These are phyloP conservation scores for Drosophila falleni DNA, from an alignment of 2,888 invertebrate species.

Conservation along the genomic window DNA sequence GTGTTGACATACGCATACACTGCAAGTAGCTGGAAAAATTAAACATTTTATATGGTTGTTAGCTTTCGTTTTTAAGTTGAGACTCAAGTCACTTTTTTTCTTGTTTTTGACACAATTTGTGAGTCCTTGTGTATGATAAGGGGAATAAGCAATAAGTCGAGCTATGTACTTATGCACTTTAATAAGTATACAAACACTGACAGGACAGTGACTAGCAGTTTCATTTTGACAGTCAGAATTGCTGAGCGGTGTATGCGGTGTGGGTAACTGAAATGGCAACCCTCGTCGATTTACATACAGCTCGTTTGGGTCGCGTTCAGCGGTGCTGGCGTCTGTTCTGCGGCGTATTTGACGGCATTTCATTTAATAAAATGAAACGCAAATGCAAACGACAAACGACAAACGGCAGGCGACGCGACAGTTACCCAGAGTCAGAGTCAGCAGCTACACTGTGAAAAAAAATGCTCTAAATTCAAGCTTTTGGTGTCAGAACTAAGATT, in stretches of 20 bases:
- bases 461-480: too few species aligned
- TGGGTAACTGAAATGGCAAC: slow-evolving; percentile 25
- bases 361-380: slow-evolving; percentile 74
- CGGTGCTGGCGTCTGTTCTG: slow-evolving; percentile 52
- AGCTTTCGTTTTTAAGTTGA: background rate
- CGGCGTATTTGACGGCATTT: slow-evolving; percentile 71
- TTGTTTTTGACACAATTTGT: background rate
- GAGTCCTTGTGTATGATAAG: slow-evolving; percentile 6
- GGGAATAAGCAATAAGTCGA: slow-evolving; percentile 15
- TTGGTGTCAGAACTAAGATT: too few species aligned
- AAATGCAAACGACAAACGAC: slow-evolving; percentile 68
- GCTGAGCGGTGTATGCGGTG: background rate
- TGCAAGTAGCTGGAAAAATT: background rate
- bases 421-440: slow-evolving; percentile 35
- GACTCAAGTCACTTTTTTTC: background rate
- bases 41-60: background rate
- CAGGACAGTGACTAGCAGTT: slow-evolving; percentile 20
- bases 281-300: slow-evolving; percentile 62
- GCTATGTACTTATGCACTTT: slow-evolving; percentile 12
- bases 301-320: slow-evolving; percentile 47
- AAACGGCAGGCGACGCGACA: slow-evolving; percentile 35
- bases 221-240: slow-evolving; percentile 5
- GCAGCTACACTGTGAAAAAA: too few species aligned
- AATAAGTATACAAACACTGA: slow-evolving; percentile 14
- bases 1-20: background rate